Conservation (phyloP, 2,113 vertebrate genomes). For the Tragelaphus imberbis region DNA sequence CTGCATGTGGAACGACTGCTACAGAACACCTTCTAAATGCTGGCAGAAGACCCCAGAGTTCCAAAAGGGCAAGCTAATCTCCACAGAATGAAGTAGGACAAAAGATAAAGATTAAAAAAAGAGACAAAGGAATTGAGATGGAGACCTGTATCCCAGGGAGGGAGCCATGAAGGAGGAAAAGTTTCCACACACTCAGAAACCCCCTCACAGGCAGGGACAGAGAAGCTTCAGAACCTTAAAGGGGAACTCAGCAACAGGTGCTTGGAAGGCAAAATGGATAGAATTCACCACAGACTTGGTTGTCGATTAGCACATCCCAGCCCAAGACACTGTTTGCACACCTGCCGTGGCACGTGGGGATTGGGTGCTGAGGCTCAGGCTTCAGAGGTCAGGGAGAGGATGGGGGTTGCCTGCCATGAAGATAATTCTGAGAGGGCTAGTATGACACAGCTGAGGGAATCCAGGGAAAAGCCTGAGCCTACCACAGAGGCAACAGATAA, state of each 20-base stretch:
- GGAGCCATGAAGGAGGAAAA: not conserved
- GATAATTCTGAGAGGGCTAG: not conserved
- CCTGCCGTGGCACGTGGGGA: not conserved
- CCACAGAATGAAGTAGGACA: not conserved
- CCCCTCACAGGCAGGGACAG: accelerated
- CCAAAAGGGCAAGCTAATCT: not conserved
- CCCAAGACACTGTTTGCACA: not conserved
- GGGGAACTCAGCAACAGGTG: not conserved
- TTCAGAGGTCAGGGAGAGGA: not conserved
- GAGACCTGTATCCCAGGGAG: not conserved
- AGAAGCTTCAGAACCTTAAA: not conserved
- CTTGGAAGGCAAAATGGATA: not conserved
- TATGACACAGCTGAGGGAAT: not conserved
- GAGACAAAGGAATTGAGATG: not conserved
- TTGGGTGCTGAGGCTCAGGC: not conserved
- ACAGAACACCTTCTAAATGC: not conserved
- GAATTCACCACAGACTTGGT: not conserved
- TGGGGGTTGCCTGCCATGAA: not conserved
- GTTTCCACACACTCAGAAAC: not conserved
- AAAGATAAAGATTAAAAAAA: not conserved
- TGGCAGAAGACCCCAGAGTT: not conserved
- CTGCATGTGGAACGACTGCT: not conserved
- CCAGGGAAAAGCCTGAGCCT: not conserved
- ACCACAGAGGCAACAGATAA: not conserved
- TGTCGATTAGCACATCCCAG: not conserved